Conservation (phyloP, 2,797 vertebrate species). For the Myotis myotis region DNA sequence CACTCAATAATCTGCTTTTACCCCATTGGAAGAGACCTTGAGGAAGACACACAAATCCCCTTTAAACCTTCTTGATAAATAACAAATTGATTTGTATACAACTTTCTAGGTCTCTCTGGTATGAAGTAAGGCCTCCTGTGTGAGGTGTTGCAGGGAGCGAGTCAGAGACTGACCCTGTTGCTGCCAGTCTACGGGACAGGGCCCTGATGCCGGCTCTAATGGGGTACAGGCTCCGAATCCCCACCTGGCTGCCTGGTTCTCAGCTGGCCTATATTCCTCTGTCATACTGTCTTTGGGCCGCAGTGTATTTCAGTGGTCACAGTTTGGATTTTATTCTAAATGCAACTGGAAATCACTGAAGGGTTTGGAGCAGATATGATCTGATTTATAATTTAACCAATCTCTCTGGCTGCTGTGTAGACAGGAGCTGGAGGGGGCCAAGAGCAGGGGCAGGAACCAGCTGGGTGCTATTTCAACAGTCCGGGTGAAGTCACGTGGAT, state of each 20-base stretch:
- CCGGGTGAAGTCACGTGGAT: background rate
- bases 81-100: background rate
- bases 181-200: background rate
- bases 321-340: conserved; percentile 32
- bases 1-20: background rate
- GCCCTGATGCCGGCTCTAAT: no score
- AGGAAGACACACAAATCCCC: background rate
- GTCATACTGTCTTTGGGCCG: background rate
- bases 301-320: background rate
- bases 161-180: background rate
- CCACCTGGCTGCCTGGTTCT: background rate
- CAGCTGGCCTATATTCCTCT: background rate
- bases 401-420: background rate
- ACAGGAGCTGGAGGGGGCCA: background rate
- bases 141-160: background rate
- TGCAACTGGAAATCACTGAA: background rate
- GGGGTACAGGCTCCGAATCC: background rate
- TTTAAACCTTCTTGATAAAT: background rate
- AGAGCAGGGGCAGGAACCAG: background rate
- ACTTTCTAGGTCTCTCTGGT: background rate
- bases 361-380: background rate
- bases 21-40: background rate
- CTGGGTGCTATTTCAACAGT: background rate
- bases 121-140: background rate
- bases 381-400: conserved; percentile 34